Evolutionary conservation across 2,888 invertebrate species (phyloP).

Genomic region (Pecten maximus): DNA sequence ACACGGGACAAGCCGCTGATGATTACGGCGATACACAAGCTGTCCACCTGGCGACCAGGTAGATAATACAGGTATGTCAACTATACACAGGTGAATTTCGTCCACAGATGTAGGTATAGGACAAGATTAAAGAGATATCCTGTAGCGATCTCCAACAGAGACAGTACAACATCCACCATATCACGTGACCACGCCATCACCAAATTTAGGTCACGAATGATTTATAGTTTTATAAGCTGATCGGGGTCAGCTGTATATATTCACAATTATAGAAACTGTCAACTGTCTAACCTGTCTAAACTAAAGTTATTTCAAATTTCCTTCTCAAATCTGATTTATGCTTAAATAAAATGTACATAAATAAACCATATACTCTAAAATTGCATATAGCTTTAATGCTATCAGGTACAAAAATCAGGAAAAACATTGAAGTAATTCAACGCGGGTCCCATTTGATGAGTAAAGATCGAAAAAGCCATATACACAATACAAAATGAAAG

Average conservation of each 20-base stretch:
- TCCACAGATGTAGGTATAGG: neutral
- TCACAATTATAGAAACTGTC: neutral
- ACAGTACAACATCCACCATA: neutral
- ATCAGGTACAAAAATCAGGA: no score
- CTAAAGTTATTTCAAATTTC: neutral
- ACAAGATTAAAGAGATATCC: neutral
- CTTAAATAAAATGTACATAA: neutral
- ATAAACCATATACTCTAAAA: no score
- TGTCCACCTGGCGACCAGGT: neutral
- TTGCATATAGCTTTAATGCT: no score
- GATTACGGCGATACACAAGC: neutral
- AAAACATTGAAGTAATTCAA: no score
- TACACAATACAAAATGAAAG: no score
- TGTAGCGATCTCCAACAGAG: neutral
- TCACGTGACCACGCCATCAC: constrained; percentile 9
- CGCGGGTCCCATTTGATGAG: no score
- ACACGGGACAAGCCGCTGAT: neutral
- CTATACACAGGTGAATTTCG: neutral
- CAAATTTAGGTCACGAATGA: neutral
- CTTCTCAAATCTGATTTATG: neutral
- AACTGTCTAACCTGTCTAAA: neutral
- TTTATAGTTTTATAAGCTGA: neutral
- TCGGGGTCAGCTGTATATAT: neutral
- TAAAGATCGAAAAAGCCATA: no score
- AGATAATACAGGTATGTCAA: neutral